Evolutionary conservation across 1,140 invertebrate genomes (phyloP).

Genomic region (Tetraneura akinire): DNA sequence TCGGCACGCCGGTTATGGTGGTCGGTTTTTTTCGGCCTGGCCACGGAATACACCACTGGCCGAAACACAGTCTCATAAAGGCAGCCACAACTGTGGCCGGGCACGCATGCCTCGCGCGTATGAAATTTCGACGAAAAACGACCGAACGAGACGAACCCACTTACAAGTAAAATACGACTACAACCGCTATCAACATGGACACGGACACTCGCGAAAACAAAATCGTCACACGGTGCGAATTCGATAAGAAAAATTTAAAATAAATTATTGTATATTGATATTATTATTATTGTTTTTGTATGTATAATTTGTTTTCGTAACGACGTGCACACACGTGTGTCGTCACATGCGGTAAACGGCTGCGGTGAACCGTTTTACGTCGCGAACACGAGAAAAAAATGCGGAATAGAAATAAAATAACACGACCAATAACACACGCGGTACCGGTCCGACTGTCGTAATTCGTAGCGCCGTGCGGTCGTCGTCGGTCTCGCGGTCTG

Average conservation of each 20-base stretch:
- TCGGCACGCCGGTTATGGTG: conserved; percentile 9
- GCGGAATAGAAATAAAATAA: too few species aligned
- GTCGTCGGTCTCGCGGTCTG: background rate
- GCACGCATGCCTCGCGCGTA: conserved; percentile 1
- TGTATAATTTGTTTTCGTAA: too few species aligned
- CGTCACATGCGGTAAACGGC: background rate
- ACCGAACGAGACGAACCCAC: too few species aligned
- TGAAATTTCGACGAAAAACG: too few species aligned
- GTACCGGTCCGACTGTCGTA: conserved; percentile 45
- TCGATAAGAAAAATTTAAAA: too few species aligned
- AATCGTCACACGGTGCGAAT: too few species aligned
- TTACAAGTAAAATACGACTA: too few species aligned
- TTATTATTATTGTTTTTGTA: too few species aligned
- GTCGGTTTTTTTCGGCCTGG: conserved; percentile 30
- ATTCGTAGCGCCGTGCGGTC: background rate
- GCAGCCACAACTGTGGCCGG: conserved; percentile 39
- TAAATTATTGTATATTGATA: too few species aligned
- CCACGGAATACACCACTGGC: conserved; percentile 48
- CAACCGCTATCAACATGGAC: too few species aligned
- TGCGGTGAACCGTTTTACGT: background rate
- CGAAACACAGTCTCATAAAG: conserved; percentile 50
- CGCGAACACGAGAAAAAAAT: too few species aligned
- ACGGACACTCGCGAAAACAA: too few species aligned
- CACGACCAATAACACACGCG: conserved; percentile 16
- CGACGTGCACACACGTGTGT: background rate